Conservation (phyloP, 2,888 invertebrate genomes). For the Acrobasis repandana region DNA sequence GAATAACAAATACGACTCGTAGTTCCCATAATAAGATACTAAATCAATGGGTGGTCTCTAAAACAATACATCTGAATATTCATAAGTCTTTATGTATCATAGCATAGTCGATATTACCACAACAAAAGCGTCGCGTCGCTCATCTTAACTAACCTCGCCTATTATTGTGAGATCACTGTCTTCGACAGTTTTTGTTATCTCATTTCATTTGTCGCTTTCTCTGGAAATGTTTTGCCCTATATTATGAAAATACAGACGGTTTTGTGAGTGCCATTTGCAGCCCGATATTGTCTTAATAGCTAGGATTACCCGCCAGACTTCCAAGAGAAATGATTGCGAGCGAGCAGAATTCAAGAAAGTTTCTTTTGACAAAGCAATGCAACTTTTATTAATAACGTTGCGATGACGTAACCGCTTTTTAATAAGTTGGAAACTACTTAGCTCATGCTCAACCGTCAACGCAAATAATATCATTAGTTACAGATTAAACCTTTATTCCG, state of each 20-base stretch:
- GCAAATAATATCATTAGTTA: too few species aligned
- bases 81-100: constrained; percentile 54
- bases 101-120: constrained; percentile 66
- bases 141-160: constrained; percentile 52
- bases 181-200: constrained; percentile 34
- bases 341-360: not conserved
- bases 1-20: constrained; percentile 37
- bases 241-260: constrained; percentile 26
- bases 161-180: constrained; percentile 61
- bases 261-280: constrained; percentile 9
- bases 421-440: too few species aligned
- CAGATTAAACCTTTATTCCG: too few species aligned
- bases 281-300: not conserved
- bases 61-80: constrained; percentile 75
- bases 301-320: not conserved
- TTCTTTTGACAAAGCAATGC: too few species aligned
- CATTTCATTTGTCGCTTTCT: constrained; percentile 33
- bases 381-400: too few species aligned
- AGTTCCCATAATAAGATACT: constrained; percentile 54
- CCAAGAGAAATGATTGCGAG: not conserved
- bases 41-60: constrained; percentile 54
- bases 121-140: constrained; percentile 53
- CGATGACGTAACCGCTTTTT: too few species aligned
- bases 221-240: constrained; percentile 28
- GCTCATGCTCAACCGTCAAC: too few species aligned